Evolutionary conservation across 2,797 vertebrate genomes (phyloP), one percentile per base, ranked within the genome.

Genomic region (Lithobates sylvaticus): DNA sequence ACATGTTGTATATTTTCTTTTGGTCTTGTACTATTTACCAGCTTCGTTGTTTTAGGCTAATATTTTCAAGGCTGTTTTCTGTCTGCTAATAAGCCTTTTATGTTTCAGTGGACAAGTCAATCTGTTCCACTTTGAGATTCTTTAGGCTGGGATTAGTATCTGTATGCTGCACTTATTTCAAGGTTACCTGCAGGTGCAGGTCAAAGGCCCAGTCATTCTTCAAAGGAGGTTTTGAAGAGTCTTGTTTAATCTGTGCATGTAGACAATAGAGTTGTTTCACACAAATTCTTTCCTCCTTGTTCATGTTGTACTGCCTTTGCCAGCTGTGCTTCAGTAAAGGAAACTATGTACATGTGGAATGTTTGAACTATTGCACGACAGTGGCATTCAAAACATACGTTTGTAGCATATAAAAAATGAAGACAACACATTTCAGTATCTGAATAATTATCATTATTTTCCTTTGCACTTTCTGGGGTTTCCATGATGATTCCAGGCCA

Each of bases 121-220:
- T 71, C 54, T 87, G 58, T 72, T 88, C 47, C 68, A 86, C 65
- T 77, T 78, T 85, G 84, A 75, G 39, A 64, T 84, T 86, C 15
- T 68, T 85, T 76, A 87, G 87, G 85, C 54, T 72, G 76, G 86
- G 88, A 85, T 88, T 89, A 76, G 39, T 77, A 18, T 68, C 69
- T 0, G 0, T 78, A 47, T 84, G 50, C 42, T 50, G 85, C 74
- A 68, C 10, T 88, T 89, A 12, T 0, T 80, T 85, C 88, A 87
- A 71, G 87, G 88, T 89, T 86, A 88, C 78, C 88, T 88, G 86
- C 81, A 89, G 86, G 7, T 88, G 83, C 50, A 84, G 61, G 87
- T 90, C 86, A 90, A 88, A 89, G 86, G 79, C 27, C 13, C 83
- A 42, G 44, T 73, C 70, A 1, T 73, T 65, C 72, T 87, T 91